These are phyloP conservation scores for Drosophila subobscura DNA, from an alignment of 1,140 invertebrate species.

Conservation along the genomic window DNA sequence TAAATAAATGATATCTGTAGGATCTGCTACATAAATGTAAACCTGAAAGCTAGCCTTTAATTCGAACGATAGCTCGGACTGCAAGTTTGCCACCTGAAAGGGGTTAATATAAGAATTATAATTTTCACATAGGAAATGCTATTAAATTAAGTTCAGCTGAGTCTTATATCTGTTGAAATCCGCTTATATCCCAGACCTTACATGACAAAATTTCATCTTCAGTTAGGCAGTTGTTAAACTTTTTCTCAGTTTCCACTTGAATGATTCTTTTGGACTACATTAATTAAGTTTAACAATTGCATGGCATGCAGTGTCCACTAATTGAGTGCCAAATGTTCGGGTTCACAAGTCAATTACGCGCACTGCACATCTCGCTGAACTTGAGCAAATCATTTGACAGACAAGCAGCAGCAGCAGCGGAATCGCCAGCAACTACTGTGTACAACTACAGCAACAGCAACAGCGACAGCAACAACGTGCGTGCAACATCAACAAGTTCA, in stretches of 20 bases:
- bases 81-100: background rate
- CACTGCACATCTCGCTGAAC: slow-evolving; percentile 31
- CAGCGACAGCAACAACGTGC: slow-evolving; percentile 17
- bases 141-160: too few species aligned
- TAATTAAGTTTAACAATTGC: slow-evolving; percentile 39
- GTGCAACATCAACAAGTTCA: slow-evolving; percentile 75
- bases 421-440: slow-evolving; percentile 12
- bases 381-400: slow-evolving; percentile 65
- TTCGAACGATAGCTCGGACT: too few species aligned
- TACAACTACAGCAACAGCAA: slow-evolving; percentile 17
- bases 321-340: slow-evolving; percentile 59
- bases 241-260: too few species aligned
- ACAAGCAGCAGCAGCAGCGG: slow-evolving; percentile 46
- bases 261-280: slow-evolving; percentile 4
- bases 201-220: too few species aligned
- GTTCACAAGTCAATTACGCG: slow-evolving; percentile 65
- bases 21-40: too few species aligned
- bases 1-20: too few species aligned
- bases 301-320: slow-evolving; percentile 14
- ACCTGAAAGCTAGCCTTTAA: too few species aligned
- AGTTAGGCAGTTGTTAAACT: too few species aligned
- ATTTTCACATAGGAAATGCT: too few species aligned
- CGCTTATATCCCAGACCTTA: too few species aligned
- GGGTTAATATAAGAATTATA: too few species aligned
- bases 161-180: too few species aligned